Conservation (phyloP, 2,113 vertebrate genomes). For the Lagenorhynchus albirostris region DNA sequence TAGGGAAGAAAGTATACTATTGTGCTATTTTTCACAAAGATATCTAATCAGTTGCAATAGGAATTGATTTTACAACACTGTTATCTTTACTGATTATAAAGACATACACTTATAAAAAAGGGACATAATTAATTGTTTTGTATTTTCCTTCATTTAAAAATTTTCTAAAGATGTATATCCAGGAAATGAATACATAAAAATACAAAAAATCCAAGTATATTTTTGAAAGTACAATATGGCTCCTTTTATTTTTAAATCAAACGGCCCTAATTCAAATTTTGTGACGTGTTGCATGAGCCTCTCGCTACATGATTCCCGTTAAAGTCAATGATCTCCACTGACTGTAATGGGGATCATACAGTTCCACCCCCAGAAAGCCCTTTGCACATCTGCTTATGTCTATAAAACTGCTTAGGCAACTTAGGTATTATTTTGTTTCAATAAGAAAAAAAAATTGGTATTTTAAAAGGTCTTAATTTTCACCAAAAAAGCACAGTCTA, state of each 20-base stretch:
- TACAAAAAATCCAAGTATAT: background rate
- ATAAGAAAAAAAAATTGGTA: background rate
- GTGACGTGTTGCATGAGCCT: background rate
- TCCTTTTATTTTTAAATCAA: background rate
- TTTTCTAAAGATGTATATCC: background rate
- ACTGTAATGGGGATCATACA: background rate
- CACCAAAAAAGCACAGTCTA: background rate
- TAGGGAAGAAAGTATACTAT: background rate
- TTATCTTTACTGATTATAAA: background rate
- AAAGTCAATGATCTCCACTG: background rate
- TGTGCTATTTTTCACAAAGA: background rate
- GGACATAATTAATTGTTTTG: background rate
- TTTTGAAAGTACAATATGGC: background rate
- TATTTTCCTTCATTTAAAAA: background rate
- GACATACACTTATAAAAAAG: background rate
- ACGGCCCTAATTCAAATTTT: slow-evolving; percentile 46
- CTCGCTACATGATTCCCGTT: background rate
- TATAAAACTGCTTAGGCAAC: slow-evolving; percentile 48
- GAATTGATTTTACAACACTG: background rate
- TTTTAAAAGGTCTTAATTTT: slow-evolving; percentile 15
- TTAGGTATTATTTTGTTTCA: slow-evolving; percentile 46
- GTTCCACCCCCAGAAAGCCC: background rate
- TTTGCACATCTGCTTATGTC: slow-evolving; percentile 44
- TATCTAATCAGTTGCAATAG: background rate
- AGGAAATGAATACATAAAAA: background rate